Percentiles rank a stretch among this genome's conserved stretches.
phyloP scores from a whole-genome alignment of 2,888 invertebrate genomes.

The Pristionchus entomophagus region DNA sequence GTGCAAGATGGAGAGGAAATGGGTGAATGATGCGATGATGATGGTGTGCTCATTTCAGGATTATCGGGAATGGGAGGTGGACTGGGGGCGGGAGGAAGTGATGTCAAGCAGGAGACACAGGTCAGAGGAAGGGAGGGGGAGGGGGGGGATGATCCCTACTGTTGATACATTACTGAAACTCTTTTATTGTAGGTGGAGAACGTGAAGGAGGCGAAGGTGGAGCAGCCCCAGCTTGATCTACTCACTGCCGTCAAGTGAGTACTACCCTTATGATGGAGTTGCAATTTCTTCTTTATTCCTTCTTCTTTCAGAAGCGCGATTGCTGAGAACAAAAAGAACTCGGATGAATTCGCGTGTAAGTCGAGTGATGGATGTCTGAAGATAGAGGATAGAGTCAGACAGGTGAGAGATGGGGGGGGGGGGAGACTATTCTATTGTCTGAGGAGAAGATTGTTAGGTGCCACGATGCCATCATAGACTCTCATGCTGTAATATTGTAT shows the following conservation, averaged over 20 bases:
- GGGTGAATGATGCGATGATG: background rate
- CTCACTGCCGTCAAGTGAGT: background rate
- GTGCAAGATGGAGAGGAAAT: too few relatives aligned
- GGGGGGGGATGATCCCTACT: background rate
- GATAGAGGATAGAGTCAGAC: slow-evolving; percentile 48
- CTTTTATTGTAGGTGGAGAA: slow-evolving; percentile 6
- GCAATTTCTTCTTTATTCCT: background rate
- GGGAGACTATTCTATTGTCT: background rate
- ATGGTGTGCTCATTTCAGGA: background rate
- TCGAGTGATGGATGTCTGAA: slow-evolving; percentile 47
- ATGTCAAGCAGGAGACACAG: slow-evolving; percentile 35
- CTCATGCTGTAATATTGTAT: too few relatives aligned
- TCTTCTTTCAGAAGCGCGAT: slow-evolving; percentile 9
- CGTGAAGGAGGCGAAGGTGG: slow-evolving; percentile 12
- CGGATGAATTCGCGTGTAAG: slow-evolving; percentile 48
- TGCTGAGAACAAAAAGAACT: slow-evolving; percentile 49
- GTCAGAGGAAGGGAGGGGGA: background rate
- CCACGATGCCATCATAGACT: too few relatives aligned
- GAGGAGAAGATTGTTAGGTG: too few relatives aligned
- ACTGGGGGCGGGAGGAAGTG: slow-evolving; percentile 18
- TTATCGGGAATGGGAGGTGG: slow-evolving; percentile 1
- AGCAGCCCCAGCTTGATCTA: slow-evolving; percentile 31
- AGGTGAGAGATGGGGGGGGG: slow-evolving; percentile 24
- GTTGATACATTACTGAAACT: background rate
- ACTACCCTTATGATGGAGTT: background rate